Conservation (phyloP, 2,113 vertebrate genomes). For the Burhinus oedicnemus region DNA sequence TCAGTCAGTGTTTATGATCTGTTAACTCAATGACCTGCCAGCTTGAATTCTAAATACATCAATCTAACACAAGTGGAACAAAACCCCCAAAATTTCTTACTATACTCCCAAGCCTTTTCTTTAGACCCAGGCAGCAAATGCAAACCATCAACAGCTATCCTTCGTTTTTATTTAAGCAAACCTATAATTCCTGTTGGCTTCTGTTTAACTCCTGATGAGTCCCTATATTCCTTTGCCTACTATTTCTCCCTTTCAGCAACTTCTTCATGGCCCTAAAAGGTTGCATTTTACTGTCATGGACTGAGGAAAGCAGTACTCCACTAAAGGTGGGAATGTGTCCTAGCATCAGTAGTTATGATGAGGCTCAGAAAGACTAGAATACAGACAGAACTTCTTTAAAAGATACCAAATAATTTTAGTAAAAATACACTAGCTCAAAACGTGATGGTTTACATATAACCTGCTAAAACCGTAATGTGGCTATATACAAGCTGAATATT, state of each 20-base stretch:
- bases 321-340: neutral
- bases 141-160: neutral
- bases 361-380: neutral
- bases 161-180: neutral
- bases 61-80: neutral
- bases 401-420: neutral
- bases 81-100: neutral
- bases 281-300: neutral
- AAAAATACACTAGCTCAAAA: neutral
- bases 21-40: neutral
- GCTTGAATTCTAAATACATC: neutral
- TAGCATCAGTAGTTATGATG: neutral
- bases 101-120: neutral
- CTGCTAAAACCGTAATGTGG: neutral
- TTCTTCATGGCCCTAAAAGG: neutral
- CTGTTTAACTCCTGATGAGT: neutral
- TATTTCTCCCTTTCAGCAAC: neutral
- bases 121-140: neutral
- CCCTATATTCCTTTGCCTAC: neutral
- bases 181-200: neutral
- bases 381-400: neutral
- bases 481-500: neutral
- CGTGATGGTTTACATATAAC: neutral
- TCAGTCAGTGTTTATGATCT: neutral
- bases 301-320: neutral